Base-by-base conservation (phyloP, 2,797 vertebrate genomes). In the Meriones psammophilus region DNA sequence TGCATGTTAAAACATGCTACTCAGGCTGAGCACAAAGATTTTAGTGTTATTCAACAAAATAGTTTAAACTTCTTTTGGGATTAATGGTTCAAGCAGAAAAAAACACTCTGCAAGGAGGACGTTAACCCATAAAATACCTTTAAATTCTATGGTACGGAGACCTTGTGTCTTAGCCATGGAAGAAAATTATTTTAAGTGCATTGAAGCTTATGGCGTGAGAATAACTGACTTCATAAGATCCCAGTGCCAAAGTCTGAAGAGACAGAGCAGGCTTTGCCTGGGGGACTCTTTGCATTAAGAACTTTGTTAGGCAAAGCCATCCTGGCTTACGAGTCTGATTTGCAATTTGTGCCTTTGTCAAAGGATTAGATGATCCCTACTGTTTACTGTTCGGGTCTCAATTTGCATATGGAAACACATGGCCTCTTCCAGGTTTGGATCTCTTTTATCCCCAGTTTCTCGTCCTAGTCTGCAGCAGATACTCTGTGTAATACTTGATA, bases 21-120 rank as follows among this genome's bases (percentile, higher is more conserved):
- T 98, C 98, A 92, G 96, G 98, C 98, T 98, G 95, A 92, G 60
- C 1, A 50, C 97, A 97, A 97, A 96, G 94, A 94, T 98, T 98
- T 94, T 88, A 85, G 93, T 39, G 91, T 98, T 97, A 97, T 97
- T 98, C 96, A 95, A 92, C 93, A 97, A 98, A 98, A 98, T 96
- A 91, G 78, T 89, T 66, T 76, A 91, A 90, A 93, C 86, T 97
- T 98, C 84, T 93, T 90, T 97, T 80, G 85, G 73, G 93, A 96
- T 74, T 54, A 94, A 78, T 62, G 88, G 91, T 97, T 97, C 89
- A 78, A 78, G 88, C 76, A 94, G 80, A 17, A 88, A n/a, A 33
- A 62, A 81, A 42, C 42, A 54, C 84, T 85, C 3, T 71, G 33
- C 13, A 9, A 18, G 39, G 30, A 28, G 56, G 66, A 20, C 8